phyloP scores from a whole-genome alignment of 2,113 vertebrate species.

The Neolamprologus toae region DNA sequence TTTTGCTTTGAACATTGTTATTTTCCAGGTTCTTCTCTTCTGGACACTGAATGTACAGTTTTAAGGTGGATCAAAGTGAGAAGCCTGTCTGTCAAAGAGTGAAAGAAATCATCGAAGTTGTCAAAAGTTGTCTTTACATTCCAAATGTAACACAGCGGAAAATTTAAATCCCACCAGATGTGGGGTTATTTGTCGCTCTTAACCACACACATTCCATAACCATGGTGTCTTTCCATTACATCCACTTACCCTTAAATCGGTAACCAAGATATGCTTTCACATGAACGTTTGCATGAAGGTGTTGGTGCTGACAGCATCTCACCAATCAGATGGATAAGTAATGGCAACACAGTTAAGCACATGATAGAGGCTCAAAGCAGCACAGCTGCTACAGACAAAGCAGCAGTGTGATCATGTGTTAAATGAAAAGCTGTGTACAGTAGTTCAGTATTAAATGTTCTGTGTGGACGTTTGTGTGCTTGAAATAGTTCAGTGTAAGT shows the following conservation, averaged over 20 bases:
- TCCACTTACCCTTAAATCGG: accelerated
- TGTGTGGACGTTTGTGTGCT: neutral
- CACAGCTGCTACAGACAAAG: neutral
- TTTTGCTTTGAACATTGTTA: neutral
- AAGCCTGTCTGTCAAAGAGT: neutral
- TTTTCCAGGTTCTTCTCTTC: neutral
- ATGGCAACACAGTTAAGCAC: neutral
- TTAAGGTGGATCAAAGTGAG: neutral
- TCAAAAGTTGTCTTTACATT: neutral
- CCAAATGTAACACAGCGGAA: neutral
- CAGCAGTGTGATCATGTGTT: neutral
- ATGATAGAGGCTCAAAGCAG: neutral
- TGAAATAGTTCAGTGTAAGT: neutral
- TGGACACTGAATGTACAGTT: neutral
- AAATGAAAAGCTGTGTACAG: neutral
- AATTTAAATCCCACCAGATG: neutral
- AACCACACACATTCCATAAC: neutral
- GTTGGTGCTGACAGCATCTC: neutral
- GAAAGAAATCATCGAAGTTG: neutral
- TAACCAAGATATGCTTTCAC: neutral
- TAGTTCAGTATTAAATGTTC: neutral
- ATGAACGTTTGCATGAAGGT: neutral
- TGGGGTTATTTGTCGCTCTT: neutral
- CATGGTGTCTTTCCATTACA: neutral
- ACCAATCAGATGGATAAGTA: neutral